Percentiles rank a stretch among this genome's conserved stretches.
Evolutionary conservation across 2,888 invertebrate species (phyloP).

Genomic region (Sphaeridia pumilis): DNA sequence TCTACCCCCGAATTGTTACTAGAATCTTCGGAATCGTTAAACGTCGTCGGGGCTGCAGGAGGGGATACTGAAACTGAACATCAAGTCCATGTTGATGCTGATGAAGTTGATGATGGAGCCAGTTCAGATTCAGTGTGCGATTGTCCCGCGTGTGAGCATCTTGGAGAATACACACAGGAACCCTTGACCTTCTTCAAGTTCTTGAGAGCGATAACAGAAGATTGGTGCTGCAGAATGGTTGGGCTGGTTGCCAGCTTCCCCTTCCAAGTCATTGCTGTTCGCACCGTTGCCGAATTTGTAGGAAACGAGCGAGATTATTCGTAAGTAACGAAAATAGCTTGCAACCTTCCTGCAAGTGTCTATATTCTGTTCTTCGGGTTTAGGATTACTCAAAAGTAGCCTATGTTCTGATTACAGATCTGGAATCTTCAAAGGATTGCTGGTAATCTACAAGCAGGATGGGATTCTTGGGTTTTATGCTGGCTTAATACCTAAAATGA

Average conservation of each 20-base stretch:
- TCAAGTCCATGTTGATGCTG: background rate
- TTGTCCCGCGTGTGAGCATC: constrained; percentile 10
- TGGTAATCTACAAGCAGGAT: constrained; percentile 71
- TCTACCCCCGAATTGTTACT: no score
- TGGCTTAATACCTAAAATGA: constrained; percentile 72
- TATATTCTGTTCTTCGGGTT: background rate
- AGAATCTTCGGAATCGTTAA: background rate
- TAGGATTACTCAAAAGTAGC: no score
- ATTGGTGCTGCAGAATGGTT: constrained; percentile 41
- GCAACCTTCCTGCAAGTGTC: background rate
- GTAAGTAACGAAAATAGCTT: constrained; percentile 4
- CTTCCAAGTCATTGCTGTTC: constrained; percentile 77
- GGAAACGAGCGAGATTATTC: constrained; percentile 47
- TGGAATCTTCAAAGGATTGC: constrained; percentile 60
- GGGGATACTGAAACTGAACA: background rate
- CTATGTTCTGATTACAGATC: constrained; percentile 43
- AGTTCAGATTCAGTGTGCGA: background rate
- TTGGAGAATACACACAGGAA: constrained; percentile 40
- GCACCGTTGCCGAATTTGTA: constrained; percentile 91
- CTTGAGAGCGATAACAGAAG: constrained; percentile 15
- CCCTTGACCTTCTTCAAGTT: background rate
- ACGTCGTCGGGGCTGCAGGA: no score
- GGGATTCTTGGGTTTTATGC: constrained; percentile 78
- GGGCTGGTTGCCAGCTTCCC: constrained; percentile 79
- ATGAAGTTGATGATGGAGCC: background rate